A percentile compares a stretch with the other conserved stretches of the same genome.
phyloP scores from a whole-genome alignment of 2,888 invertebrate genomes.

The Hyposoter dolosus region DNA sequence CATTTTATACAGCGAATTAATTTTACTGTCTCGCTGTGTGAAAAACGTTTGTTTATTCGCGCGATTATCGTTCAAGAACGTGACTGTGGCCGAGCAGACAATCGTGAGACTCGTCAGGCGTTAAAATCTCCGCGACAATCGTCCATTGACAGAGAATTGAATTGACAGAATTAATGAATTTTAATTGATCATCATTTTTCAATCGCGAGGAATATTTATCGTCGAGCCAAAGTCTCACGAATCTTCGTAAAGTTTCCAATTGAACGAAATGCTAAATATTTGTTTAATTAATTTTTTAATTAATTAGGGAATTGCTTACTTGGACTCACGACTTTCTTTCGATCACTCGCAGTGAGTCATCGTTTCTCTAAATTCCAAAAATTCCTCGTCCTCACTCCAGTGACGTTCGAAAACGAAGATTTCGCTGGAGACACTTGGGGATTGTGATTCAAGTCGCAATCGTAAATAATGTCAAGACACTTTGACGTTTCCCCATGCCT shows the following conservation, averaged over 20 bases:
- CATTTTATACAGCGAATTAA: conserved; percentile 32
- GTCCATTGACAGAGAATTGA: neutral
- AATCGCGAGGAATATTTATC: neutral
- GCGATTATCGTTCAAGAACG: conserved; percentile 33
- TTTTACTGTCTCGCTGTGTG: neutral
- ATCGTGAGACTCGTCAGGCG: conserved; percentile 47
- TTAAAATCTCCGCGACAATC: conserved; percentile 43
- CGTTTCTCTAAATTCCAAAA: conserved; percentile 33
- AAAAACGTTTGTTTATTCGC: conserved; percentile 31
- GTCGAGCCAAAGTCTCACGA: too few relatives aligned
- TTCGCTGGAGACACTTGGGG: neutral
- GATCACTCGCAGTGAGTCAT: conserved; percentile 40
- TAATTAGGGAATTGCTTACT: conserved; percentile 20
- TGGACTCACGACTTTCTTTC: conserved; percentile 29
- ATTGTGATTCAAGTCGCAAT: conserved; percentile 42
- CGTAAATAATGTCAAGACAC: conserved; percentile 28
- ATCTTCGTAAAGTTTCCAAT: too few relatives aligned
- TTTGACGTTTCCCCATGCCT: conserved; percentile 56
- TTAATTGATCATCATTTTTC: neutral
- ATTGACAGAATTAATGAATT: neutral
- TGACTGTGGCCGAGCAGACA: conserved; percentile 40
- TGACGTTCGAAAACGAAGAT: neutral
- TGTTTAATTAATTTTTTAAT: neutral
- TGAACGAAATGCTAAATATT: neutral
- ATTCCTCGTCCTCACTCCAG: neutral